Evolutionary conservation across 2,113 vertebrate species (phyloP), one percentile per base, ranked within the genome.

Genomic region (Lampris megalopsis): DNA sequence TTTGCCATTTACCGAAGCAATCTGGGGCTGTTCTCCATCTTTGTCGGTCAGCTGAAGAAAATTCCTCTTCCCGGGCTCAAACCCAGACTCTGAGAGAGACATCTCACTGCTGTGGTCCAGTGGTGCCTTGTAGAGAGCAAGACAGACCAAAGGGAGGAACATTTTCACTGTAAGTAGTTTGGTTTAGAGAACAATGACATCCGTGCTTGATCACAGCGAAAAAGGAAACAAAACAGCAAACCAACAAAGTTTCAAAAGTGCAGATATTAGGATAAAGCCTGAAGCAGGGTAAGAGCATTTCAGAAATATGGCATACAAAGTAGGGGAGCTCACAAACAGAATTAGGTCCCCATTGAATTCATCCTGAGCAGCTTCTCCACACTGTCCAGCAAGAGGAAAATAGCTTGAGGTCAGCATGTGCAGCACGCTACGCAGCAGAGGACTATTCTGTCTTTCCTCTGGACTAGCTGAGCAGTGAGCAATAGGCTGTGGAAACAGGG

Each of bases 51-150:
- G 93, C 73, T 97, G 97, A 53, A 99, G 94, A 65, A 98, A 99
- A 88, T 99, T 99, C 90, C 94, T 97, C 87, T 98, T 99, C 64
- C 97, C 97, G 57, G 97, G 89, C 84, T 98, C 96, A 94, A 99
- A 99, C 68, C 95, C 96, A 86, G 96, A 95, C 82, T 97, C 96
- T 66, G 95, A 93, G 88, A 99, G 93, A 73, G 96, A 94, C 93
- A 94, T 96, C 75, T 97, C 96, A 93, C 95, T 96, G 86, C 92
- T 94, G 69, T 95, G 95, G 87, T 98, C 97, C 90, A 99, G 91
- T 40, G 95, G 93, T 71, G 93, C 86, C 97, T 97, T 24, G 24
- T 24, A 24, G 24, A 85, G 0, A 81, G 36, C 48, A 37, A 64
- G 50, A 6, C 2, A 69, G 6, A 49, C 13, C 0, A 13, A 54